Percentiles rank a stretch among this genome's conserved stretches.
phyloP scores from a whole-genome alignment of 2,888 invertebrate genomes.

The Leptogaster cylindrica region DNA sequence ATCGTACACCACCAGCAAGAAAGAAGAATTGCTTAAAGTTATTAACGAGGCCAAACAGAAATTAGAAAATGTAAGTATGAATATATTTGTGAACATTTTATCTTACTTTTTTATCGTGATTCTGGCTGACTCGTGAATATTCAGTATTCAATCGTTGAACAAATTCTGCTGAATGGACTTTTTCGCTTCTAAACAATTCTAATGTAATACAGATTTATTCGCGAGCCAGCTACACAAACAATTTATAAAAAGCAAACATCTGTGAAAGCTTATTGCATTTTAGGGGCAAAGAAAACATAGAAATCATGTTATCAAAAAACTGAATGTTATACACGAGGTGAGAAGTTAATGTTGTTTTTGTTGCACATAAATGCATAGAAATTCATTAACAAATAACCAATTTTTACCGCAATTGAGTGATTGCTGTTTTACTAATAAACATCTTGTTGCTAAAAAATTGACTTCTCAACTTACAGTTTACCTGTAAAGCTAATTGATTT shows the following conservation, averaged over 20 bases:
- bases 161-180: too few species aligned
- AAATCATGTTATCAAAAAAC: conserved; percentile 58
- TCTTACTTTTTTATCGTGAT: too few species aligned
- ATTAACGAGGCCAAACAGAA: conserved; percentile 85
- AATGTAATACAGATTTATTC: too few species aligned
- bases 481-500: too few species aligned
- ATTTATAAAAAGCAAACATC: background rate
- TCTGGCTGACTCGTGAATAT: conserved; percentile 1
- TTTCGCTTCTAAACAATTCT: too few species aligned
- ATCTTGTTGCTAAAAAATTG: too few species aligned
- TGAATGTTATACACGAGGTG: conserved; percentile 61
- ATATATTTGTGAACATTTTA: too few species aligned
- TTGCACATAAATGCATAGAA: background rate
- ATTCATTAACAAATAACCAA: too few species aligned
- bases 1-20: conserved; percentile 62
- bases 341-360: conserved; percentile 50
- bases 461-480: conserved; percentile 38
- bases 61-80: conserved; percentile 79
- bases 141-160: background rate
- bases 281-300: conserved; percentile 58
- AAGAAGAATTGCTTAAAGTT: conserved; percentile 80
- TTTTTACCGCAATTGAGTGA: too few species aligned
- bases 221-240: too few species aligned
- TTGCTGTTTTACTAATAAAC: too few species aligned
- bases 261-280: conserved; percentile 48